These are phyloP conservation scores for Goniozus legneri DNA, from an alignment of 1,140 invertebrate species.

Conservation along the genomic window DNA sequence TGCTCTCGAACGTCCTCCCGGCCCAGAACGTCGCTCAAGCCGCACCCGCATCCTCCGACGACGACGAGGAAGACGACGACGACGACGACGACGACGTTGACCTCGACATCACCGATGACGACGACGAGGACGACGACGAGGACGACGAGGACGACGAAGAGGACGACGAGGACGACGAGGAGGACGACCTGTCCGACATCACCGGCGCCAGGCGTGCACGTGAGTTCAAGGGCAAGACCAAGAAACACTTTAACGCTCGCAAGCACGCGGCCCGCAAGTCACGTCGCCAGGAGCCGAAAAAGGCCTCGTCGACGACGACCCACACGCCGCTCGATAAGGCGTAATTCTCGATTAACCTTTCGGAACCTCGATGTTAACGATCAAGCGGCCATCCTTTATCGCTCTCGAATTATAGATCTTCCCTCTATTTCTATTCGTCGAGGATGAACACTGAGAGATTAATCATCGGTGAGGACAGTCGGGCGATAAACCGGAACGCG, in stretches of 20 bases:
- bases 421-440: no score
- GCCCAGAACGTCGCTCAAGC: constrained; percentile 29
- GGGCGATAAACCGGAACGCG: no score
- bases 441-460: no score
- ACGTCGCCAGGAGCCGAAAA: no score
- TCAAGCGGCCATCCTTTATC: no score
- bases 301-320: no score
- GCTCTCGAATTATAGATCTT: no score
- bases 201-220: constrained; percentile 68
- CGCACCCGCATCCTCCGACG: constrained; percentile 24
- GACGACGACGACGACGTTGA: constrained; percentile 59
- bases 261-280: constrained; percentile 23
- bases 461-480: no score
- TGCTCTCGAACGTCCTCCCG: constrained; percentile 25
- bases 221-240: constrained; percentile 72
- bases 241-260: constrained; percentile 42
- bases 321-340: no score
- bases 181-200: constrained; percentile 62
- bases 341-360: no score
- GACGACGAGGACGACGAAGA: constrained; percentile 75
- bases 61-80: constrained; percentile 51
- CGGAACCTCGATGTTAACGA: no score
- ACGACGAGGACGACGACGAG: constrained; percentile 63
- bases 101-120: constrained; percentile 51
- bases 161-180: constrained; percentile 66